These are phyloP conservation scores for Cryptus viduatorius DNA, from an alignment of 2,888 invertebrate genomes.

Conservation along the genomic window DNA sequence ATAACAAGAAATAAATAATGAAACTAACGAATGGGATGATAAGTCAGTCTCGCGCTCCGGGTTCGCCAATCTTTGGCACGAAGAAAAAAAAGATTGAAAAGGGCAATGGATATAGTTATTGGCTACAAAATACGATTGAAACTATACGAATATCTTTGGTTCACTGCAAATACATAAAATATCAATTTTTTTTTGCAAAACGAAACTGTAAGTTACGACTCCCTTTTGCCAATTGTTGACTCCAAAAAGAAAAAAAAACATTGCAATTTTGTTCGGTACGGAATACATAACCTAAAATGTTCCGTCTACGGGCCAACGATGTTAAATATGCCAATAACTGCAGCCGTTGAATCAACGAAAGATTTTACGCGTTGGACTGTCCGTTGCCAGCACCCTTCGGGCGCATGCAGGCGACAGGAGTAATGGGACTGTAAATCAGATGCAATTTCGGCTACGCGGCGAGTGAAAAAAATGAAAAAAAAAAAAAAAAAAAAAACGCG, in stretches of 20 bases:
- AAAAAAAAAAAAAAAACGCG: background rate
- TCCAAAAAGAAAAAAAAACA: background rate
- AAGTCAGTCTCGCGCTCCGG: slow-evolving; percentile 40
- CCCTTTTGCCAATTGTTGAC: background rate
- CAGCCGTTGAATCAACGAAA: background rate
- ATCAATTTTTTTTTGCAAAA: background rate
- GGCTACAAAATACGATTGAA: background rate
- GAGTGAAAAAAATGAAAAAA: background rate
- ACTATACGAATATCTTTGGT: background rate
- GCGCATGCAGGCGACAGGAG: slow-evolving; percentile 43
- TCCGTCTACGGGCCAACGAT: background rate
- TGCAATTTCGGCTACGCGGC: slow-evolving; percentile 51
- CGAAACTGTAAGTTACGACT: background rate
- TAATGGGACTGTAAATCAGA: slow-evolving; percentile 66
- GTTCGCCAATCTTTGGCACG: background rate
- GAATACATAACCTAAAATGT: background rate
- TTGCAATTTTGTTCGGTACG: background rate
- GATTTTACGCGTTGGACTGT: slow-evolving; percentile 20
- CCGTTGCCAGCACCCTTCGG: slow-evolving; percentile 36
- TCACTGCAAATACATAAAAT: background rate
- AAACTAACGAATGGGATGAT: slow-evolving; percentile 49
- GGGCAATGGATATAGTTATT: background rate
- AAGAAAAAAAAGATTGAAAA: background rate
- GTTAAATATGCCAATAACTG: background rate
- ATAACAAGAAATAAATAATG: slow-evolving; percentile 15